These are phyloP conservation scores for Vanessa cardui DNA, from an alignment of 2,888 invertebrate genomes.

Conservation along the genomic window DNA sequence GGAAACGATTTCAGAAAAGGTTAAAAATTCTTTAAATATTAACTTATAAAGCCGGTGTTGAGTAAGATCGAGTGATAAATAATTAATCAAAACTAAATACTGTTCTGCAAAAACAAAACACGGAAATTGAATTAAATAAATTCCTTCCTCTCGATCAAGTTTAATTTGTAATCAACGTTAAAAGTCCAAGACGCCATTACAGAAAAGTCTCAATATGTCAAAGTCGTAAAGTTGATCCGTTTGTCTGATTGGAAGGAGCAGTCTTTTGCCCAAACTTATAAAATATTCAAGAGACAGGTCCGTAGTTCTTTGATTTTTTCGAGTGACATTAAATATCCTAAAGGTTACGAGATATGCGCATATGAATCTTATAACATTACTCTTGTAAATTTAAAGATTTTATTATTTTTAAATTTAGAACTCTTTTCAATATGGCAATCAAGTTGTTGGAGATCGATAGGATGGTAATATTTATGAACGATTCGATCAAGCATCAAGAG, in stretches of 20 bases:
- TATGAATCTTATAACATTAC: background rate
- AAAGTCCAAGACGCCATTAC: background rate
- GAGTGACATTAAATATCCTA: conserved; percentile 34
- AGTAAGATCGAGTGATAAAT: background rate
- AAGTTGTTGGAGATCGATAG: too few species aligned
- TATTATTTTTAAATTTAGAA: too few species aligned
- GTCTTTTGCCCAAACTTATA: conserved; percentile 22
- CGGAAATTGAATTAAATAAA: background rate
- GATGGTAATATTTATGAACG: too few species aligned
- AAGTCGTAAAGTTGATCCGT: conserved; percentile 7
- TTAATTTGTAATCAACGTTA: conserved; percentile 8
- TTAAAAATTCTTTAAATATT: too few species aligned
- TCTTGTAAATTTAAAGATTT: conserved; percentile 2
- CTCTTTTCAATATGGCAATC: too few species aligned
- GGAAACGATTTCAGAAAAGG: too few species aligned
- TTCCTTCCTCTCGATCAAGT: background rate
- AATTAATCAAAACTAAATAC: background rate
- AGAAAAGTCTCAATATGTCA: background rate
- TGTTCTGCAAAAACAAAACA: background rate
- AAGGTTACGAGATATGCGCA: conserved; percentile 29
- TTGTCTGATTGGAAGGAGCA: conserved; percentile 14
- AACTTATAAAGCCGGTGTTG: too few species aligned
- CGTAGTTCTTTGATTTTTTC: conserved; percentile 34
- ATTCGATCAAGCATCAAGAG: too few species aligned
- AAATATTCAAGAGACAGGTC: conserved; percentile 29